Base-by-base conservation (phyloP, 2,888 invertebrate species). In the Tiliacea citrago region DNA sequence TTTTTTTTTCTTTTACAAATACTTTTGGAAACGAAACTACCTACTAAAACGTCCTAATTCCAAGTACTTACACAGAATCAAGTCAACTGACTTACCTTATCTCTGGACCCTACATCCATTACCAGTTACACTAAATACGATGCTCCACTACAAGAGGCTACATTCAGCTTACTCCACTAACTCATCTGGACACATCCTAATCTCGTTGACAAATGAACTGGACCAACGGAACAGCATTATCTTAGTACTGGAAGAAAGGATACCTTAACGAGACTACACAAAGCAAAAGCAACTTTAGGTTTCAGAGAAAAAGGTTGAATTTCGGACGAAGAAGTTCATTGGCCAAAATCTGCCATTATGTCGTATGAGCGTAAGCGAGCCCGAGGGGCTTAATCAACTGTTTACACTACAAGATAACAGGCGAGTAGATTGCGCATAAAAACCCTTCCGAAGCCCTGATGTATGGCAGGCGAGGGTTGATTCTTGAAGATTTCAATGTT, bases 121-220 rank as follows among this genome's bases (percentile, higher is more conserved):
- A 85, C 84, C 70, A 87, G 83, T 85, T 73, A 87, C 77, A 87
- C 75, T 87, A 86, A 86, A 84, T 63, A 86, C 86, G 79, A 66
- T 66, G 73, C 68, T 75, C 79, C 79, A 87, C 87, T 83, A 86
- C 88, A 86, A 76, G 75, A 79, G 76, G 65, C 75, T 74, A 77
- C 73, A 77, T 77, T 84, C 81, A 85, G 77, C 81, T 81, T 82
- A 76, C 85, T 77, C 60, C 75, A 79, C 78, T 87, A 86, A 87
- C 87, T 87, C 87, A 87, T 88, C 87, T 88, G 87, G 87, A 85
- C 87, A 86, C 82, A 85, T 83, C 83, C 85, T 87, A 88, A 89
- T 89, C 90, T 89, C 82, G 82, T 82, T 89, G 89, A 89, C 89
- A 89, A 89, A 89, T 89, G 89, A 88, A 89, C 86, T 88, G 85